Evolutionary conservation across 2,113 vertebrate species (phyloP), one percentile per base, ranked within the genome.

Genomic region (Phasianus colchicus): DNA sequence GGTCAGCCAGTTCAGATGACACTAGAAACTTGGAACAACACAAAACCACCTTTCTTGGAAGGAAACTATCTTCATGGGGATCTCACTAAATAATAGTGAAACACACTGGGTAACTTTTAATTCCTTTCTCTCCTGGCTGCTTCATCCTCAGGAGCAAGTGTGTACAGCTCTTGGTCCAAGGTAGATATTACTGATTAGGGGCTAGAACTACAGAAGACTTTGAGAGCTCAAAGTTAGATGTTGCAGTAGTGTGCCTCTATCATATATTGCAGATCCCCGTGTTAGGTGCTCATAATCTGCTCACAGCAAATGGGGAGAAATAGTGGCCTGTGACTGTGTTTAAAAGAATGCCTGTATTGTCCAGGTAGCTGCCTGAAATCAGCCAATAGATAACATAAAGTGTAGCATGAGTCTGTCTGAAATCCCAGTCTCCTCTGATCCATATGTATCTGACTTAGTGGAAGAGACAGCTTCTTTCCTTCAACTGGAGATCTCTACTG

Each of bases 1-100:
- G 3, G 21, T 24, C 13, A 66, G 4, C 2, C 34, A 88, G 40
- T 58, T 12, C 45, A 83, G 86, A 81, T 43, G 30, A 58, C 27
- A 30, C 34, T 77, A 29, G 10, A 67, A 72, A 17, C 71, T 22
- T 86, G 22, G 13, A 88, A 75, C 11, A 60, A 54, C 9, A 70
- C 27, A 43, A 32, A 30, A 1, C 1, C 22, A 1, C 1, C 20
- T n/a, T 83, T 73, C 1, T 43, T 1, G 3, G 29, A 73, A 45
- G 45, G 16, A 70, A 85, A 72, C 17, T 29, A 8, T 45, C 19
- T 58, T 89, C 45, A 40, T 2, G 10, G 15, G 7, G n/a, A 50
- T n/a, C 20, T 72, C 13, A 47, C 30, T 34, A 54, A 73, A 50
- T 34, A 38, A 52, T 21, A 52, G 9, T 27, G 3, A 42, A 58